A percentile compares a stretch with the other conserved stretches of the same genome.
phyloP scores from a whole-genome alignment of 2,797 vertebrate genomes.

The Prunella strophiata region DNA sequence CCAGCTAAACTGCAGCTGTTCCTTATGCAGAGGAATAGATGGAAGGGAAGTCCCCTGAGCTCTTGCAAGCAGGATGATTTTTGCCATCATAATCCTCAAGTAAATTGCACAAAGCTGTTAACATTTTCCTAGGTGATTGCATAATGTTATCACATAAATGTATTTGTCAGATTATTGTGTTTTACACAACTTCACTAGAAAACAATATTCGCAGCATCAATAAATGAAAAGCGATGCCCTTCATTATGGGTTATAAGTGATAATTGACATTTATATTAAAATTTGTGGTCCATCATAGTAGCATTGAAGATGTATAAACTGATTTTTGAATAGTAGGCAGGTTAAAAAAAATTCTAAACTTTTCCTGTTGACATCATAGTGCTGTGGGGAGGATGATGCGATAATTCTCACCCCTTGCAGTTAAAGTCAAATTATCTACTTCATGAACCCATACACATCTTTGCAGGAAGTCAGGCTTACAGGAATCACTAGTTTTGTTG shows the following conservation, averaged over 20 bases:
- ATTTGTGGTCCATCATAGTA: background rate
- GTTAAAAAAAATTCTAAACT: background rate
- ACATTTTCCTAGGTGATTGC: constrained; percentile 17
- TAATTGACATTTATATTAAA: background rate
- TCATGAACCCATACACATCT: background rate
- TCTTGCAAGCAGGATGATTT: background rate
- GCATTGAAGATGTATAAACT: background rate
- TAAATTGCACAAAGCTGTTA: constrained; percentile 27
- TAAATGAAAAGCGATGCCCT: background rate
- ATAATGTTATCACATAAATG: background rate
- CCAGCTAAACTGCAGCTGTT: background rate
- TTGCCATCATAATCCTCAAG: background rate
- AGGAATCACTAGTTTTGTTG: background rate
- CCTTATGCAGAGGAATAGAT: background rate
- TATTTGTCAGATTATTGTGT: constrained; percentile 16
- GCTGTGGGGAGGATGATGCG: background rate
- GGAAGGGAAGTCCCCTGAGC: background rate
- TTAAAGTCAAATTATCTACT: background rate
- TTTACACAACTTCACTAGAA: background rate
- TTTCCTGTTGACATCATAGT: background rate
- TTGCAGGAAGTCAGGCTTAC: background rate
- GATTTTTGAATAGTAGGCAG: background rate
- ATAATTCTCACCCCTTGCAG: background rate
- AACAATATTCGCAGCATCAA: background rate
- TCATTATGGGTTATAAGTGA: background rate